phyloP scores from a whole-genome alignment of 2,113 vertebrate species.

The Melierax canorus region DNA sequence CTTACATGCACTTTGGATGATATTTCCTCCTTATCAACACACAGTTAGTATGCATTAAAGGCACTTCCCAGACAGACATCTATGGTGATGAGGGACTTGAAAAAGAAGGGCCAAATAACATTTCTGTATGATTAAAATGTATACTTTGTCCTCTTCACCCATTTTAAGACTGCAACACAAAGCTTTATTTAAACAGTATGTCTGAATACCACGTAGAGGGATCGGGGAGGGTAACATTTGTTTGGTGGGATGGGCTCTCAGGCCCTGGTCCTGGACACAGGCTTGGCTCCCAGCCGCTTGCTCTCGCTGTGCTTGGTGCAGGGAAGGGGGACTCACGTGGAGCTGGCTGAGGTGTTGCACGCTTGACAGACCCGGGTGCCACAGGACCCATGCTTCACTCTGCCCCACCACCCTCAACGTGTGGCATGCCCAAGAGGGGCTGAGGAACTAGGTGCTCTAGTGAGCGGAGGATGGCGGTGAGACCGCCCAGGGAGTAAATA shows the following conservation, averaged over 20 bases:
- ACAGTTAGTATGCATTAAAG: background rate
- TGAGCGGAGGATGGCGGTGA: background rate
- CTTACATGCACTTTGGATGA: background rate
- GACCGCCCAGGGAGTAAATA: background rate
- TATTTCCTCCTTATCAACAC: background rate
- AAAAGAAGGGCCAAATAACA: background rate
- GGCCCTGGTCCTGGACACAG: no score
- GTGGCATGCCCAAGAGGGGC: no score
- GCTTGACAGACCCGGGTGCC: background rate
- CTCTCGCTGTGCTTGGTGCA: accelerated
- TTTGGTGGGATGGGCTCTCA: background rate
- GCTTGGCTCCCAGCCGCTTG: accelerated
- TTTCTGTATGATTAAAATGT: background rate
- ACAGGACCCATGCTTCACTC: accelerated
- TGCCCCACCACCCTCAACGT: accelerated
- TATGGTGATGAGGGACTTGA: background rate
- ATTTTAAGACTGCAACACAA: background rate
- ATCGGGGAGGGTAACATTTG: background rate
- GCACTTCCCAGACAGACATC: background rate
- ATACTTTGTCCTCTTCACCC: background rate
- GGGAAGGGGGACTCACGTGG: accelerated
- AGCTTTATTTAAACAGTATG: background rate
- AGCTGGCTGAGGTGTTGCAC: accelerated
- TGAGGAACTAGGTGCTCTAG: background rate
- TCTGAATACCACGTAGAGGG: background rate